Base-by-base conservation (phyloP, 1,140 invertebrate genomes). In the Drosophila ironensis region DNA sequence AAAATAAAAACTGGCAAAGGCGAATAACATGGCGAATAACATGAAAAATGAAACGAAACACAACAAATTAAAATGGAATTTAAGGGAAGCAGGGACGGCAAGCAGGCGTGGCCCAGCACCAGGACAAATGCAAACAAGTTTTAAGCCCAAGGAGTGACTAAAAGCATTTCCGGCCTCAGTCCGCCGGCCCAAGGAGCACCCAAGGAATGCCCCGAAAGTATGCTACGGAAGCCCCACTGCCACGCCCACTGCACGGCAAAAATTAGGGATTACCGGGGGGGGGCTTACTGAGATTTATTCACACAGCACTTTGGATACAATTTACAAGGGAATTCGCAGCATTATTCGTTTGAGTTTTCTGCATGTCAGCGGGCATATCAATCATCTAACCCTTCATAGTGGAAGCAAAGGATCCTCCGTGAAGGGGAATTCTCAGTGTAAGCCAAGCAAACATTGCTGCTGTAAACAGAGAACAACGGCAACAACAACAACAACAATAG, bases 41-140 rank as follows among this genome's bases (percentile, higher is more conserved):
- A 51, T 64, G 35, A 37, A 66, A 42, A 67, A 53, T 33, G 48
- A 63, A 57, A 53, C 50, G 54, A 47, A 72, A 67, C 56, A 66
- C 78, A 72, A 82, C 53, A 84, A 78, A 73, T 78, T 78, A 86
- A 84, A 84, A 86, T 86, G 66, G 70, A 86, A 84, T 78, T 84
- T 71, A 78, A 80, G n/a, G n/a, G n/a, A n/a, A n/a, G 61, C 42
- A 38, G 24, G 41, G 35, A 45, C 48, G 48, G 52, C 47, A 63
- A 44, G 24, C 30, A 52, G 63, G 50, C 50, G 68, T 53, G 57
- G 48, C 48, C 14, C 50, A 12, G 2, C 6, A 41, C 35, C 51
- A 52, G 25, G 56, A 41, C 24, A 56, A 71, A 60, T 44, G 60
- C 67, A 59, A 70, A 70, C 57, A 70, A 82, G 69, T 66, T 38